Evolutionary conservation across 1,140 invertebrate genomes (phyloP).

Genomic region (Drosophila lacteicornis): DNA sequence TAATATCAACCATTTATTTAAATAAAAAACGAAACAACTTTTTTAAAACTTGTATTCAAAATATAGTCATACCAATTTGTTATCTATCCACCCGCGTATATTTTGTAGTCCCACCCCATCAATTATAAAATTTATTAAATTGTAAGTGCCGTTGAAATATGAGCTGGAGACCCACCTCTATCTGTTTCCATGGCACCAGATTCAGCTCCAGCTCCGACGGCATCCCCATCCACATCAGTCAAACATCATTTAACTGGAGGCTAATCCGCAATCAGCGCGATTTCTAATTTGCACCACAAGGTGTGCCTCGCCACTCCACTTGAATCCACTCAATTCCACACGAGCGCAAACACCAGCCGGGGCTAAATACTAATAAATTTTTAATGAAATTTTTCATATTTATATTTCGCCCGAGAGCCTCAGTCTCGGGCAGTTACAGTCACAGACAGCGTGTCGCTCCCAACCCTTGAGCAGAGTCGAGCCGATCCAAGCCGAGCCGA

Average conservation of each 20-base stretch:
- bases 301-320: constrained; percentile 62
- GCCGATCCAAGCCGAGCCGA: background rate
- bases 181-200: constrained; percentile 2
- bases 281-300: constrained; percentile 79
- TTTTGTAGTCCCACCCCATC: constrained; percentile 8
- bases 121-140: constrained; percentile 39
- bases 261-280: constrained; percentile 79
- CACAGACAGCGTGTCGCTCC: constrained; percentile 82
- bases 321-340: constrained; percentile 50
- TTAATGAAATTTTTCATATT: constrained; percentile 71
- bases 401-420: constrained; percentile 52
- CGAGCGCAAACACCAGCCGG: constrained; percentile 35
- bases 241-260: constrained; percentile 67
- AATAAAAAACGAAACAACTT: background rate
- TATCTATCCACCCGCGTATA: constrained; percentile 4
- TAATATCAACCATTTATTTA: too few relatives aligned
- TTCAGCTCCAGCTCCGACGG: constrained; percentile 4
- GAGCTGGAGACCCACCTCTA: constrained; percentile 33
- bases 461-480: constrained; percentile 64
- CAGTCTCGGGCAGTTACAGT: constrained; percentile 59
- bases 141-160: constrained; percentile 36
- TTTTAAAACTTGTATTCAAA: background rate
- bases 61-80: background rate
- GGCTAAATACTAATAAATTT: constrained; percentile 51
- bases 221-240: constrained; percentile 50